Base-by-base conservation (phyloP, 2,888 invertebrate genomes). In the Galerucella calmariensis region DNA sequence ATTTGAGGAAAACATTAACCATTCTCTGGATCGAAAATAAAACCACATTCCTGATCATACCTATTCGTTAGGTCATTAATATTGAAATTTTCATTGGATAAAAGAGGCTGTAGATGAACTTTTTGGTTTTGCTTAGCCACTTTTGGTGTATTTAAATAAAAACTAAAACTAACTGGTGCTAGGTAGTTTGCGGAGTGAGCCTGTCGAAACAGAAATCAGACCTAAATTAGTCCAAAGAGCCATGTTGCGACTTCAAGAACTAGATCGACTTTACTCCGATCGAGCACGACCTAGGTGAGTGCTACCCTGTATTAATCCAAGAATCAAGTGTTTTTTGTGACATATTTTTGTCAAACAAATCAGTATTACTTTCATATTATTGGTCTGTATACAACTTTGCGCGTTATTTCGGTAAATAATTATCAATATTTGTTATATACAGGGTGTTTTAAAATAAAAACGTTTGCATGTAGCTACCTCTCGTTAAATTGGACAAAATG, bases 131-230 rank as follows among this genome's bases (percentile, higher is more conserved):
- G 48, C 41, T 6, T 69, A 69, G 46, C 72, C 70, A 73, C 66
- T 67, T 62, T 63, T 44, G 10, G 48, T 61, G 35, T 61, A 11
- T 66, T 16, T 56, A 2, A 62, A 46, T 48, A 6, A 69, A 69
- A 71, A 83, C 85, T 86, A 86, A 86, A 82, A 83, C 83, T 82
- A 84, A 83, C 83, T 87, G 85, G 86, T 86, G 87, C 84, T 85
- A 87, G 87, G 86, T 85, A 88, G 88, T 85, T 84, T 87, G 86
- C 85, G 87, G 78, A 87, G 87, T 82, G 84, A 84, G 74, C 84
- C 85, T 73, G 79, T 82, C 74, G 78, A 82, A 72, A 75, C 80
- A 67, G 83, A 82, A 77, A 80, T 82, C 75, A 80, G 82, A 79
- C 85, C 86, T 74, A 87, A 86, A 82, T 85, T 87, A 72, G 86